Base-by-base conservation (phyloP, 1,140 invertebrate species). In the Nasonia longicornis region DNA sequence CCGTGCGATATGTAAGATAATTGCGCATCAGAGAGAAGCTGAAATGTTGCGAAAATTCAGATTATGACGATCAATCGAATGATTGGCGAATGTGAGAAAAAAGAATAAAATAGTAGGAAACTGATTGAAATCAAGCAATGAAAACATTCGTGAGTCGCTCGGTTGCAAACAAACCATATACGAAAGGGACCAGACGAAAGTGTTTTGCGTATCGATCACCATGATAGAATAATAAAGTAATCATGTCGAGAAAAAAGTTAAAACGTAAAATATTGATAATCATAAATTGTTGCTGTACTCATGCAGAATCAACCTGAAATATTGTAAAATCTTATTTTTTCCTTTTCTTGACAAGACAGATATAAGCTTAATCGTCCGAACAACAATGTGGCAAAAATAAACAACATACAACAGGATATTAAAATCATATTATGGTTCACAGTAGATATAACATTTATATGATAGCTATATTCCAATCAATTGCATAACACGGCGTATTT, bases 181-280 rank as follows among this genome's bases (percentile, higher is more conserved):
- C 78, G 86, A 87, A 85, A 84, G 87, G 87, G 87, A 88, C 87
- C 87, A 88, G 83, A 87, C 77, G 80, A 85, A 85, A 84, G 82
- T 84, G 84, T 86, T 86, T 84, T 79, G 70, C n/a, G 69, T 77
- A 79, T 82, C 73, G 77, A 78, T 75, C 48, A 79, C 31, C 67
- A 22, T 42, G 70, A 10, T 67, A 45, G 35, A 26, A 75, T 76
- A 70, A 42, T 11, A 67, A 74, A 74, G 22, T 69, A 26, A 74
- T 74, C 0, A 74, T n/a, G 16, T 52, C 26, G 3, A 67, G 26
- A 3, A n/a, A 67, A 29, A 67, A 29, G 10, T 29, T 12, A 67
- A 67, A 67, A 67, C 7, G 16, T 71, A 42, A 42, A 71, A 38
- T 14, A 75, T 35, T 75, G 45, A 75, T 75, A 80, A 80, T 75